Percentiles rank a stretch among this genome's conserved stretches.
These are phyloP conservation scores for Merodon equestris DNA, from an alignment of 2,888 invertebrate species.

Conservation along the genomic window DNA sequence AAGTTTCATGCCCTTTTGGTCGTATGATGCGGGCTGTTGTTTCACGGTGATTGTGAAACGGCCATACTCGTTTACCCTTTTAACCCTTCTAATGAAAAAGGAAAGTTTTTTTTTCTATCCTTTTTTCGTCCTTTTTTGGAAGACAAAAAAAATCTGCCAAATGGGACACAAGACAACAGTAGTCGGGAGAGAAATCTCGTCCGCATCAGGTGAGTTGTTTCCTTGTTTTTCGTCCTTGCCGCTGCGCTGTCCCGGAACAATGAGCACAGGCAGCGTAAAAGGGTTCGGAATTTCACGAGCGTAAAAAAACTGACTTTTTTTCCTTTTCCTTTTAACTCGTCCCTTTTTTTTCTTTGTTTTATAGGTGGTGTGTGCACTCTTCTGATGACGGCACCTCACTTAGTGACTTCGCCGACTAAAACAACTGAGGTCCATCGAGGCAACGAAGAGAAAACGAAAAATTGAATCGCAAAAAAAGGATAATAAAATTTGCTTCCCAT, in stretches of 20 bases:
- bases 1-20: conserved; percentile 51
- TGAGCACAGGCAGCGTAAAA: conserved; percentile 27
- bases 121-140: background rate
- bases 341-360: conserved; percentile 26
- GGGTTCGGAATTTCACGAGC: conserved; percentile 48
- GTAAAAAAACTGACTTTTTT: conserved; percentile 40
- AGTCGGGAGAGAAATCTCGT: conserved; percentile 30
- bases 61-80: conserved; percentile 37
- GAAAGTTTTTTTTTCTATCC: conserved; percentile 43
- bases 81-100: conserved; percentile 65
- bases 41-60: conserved; percentile 22
- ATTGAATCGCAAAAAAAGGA: conserved; percentile 55
- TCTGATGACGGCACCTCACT: conserved; percentile 48
- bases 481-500: conserved; percentile 44
- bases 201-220: conserved; percentile 64
- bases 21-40: conserved; percentile 8
- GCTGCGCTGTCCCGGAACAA: conserved; percentile 24
- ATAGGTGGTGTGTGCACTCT: background rate
- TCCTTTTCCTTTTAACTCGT: conserved; percentile 50
- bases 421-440: conserved; percentile 59
- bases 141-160: conserved; percentile 34
- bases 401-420: conserved; percentile 51
- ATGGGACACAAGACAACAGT: conserved; percentile 46
- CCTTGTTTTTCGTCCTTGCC: conserved; percentile 16
- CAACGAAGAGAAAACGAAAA: conserved; percentile 15